Conservation (phyloP, 2,888 invertebrate genomes). For the Caenorhabditis zanzibari region DNA sequence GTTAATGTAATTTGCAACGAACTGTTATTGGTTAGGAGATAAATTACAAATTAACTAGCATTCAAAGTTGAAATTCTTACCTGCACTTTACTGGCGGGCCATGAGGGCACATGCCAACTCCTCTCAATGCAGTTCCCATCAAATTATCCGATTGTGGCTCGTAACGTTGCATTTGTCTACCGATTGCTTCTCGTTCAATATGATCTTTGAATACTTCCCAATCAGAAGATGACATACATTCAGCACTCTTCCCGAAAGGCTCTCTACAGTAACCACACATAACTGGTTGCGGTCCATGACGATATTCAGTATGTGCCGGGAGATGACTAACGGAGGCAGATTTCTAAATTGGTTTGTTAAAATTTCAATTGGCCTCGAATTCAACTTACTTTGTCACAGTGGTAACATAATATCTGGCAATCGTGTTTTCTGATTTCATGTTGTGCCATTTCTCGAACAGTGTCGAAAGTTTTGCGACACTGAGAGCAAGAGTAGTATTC, state of each 20-base stretch:
- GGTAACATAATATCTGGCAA: not conserved
- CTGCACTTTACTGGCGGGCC: conserved; percentile 71
- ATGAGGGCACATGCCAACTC: conserved; percentile 71
- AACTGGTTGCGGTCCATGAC: conserved; percentile 49
- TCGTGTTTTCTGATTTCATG: not conserved
- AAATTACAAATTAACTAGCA: no score
- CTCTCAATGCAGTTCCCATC: conserved; percentile 56
- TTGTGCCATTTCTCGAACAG: not conserved
- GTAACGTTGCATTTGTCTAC: conserved; percentile 56
- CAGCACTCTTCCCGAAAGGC: conserved; percentile 48
- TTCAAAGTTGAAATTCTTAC: no score
- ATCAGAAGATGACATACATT: conserved; percentile 20
- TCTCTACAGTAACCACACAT: conserved; percentile 61
- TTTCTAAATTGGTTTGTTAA: conserved; percentile 36
- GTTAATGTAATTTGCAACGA: no score
- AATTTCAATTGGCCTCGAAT: no score
- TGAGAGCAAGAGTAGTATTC: not conserved
- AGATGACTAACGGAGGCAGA: conserved; percentile 40
- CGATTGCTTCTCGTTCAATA: conserved; percentile 35
- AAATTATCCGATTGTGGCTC: not conserved
- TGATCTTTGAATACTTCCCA: not conserved
- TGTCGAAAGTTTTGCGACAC: not conserved
- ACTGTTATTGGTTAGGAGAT: no score
- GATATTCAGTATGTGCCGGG: conserved; percentile 40
- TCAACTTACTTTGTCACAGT: not conserved